Conservation (phyloP, 2,888 invertebrate species). For the Mactromeris polynyma region DNA sequence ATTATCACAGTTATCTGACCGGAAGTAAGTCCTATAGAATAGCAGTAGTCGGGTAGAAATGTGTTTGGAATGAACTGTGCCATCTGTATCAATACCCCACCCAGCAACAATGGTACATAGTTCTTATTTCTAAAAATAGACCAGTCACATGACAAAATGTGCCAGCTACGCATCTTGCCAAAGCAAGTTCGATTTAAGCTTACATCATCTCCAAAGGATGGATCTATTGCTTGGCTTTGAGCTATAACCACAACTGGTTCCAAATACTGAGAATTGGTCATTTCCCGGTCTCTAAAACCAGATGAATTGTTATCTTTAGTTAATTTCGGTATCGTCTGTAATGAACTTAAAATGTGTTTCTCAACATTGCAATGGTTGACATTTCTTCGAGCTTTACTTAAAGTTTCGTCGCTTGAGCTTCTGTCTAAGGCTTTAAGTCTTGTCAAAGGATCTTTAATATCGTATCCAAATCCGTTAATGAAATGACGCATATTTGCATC, state of each 20-base stretch:
- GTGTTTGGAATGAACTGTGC: conserved; percentile 73
- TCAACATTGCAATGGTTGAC: not conserved
- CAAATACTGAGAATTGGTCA: conserved; percentile 29
- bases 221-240: conserved; percentile 19
- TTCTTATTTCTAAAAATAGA: conserved; percentile 59
- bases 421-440: not conserved
- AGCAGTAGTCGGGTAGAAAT: conserved; percentile 69
- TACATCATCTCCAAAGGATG: not conserved
- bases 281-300: not conserved
- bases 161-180: not conserved
- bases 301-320: not conserved
- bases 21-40: conserved; percentile 55
- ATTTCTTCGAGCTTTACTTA: not conserved
- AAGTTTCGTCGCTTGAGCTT: conserved; percentile 18
- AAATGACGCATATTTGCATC: not conserved
- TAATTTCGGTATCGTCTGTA: conserved; percentile 10
- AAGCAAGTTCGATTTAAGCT: not conserved
- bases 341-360: not conserved
- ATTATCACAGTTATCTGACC: conserved; percentile 62
- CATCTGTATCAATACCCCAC: conserved; percentile 72
- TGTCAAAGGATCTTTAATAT: not conserved
- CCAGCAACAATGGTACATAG: conserved; percentile 66
- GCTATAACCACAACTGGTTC: conserved; percentile 15
- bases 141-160: conserved; percentile 27
- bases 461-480: not conserved